Conservation (phyloP, 2,797 vertebrate species). For the Gephyroberyx darwinii region DNA sequence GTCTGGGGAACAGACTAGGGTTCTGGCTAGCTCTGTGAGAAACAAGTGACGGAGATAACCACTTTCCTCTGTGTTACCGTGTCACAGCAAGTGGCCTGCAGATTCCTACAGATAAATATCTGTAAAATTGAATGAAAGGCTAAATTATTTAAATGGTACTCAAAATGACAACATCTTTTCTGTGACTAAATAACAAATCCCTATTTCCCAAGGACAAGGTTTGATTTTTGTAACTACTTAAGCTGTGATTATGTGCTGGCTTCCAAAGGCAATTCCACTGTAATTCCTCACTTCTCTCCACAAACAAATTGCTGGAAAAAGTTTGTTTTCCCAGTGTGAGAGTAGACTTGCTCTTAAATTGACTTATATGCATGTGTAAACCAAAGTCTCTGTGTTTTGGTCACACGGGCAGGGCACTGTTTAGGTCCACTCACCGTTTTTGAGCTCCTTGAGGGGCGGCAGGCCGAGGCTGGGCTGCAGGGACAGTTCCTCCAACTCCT, state of each 20-base stretch:
- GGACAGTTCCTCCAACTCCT: conserved; percentile 85
- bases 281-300: conserved; percentile 65
- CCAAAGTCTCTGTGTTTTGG: conserved; percentile 27
- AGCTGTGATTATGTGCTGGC: conserved; percentile 64
- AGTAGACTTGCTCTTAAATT: conserved; percentile 58
- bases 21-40: conserved; percentile 87
- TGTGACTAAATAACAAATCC: conserved; percentile 19
- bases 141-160: conserved; percentile 14
- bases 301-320: conserved; percentile 68
- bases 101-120: neutral
- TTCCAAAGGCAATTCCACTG: conserved; percentile 55
- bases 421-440: conserved; percentile 78
- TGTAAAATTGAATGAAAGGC: conserved; percentile 2
- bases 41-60: conserved; percentile 77
- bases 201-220: conserved; percentile 52
- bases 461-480: conserved; percentile 80
- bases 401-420: neutral
- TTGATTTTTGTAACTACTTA: conserved; percentile 49
- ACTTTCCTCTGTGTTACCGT: conserved; percentile 1
- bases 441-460: conserved; percentile 83
- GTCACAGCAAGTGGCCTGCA: neutral
- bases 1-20: conserved; percentile 85
- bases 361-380: conserved; percentile 37
- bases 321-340: conserved; percentile 65
- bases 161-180: conserved; percentile 5